A percentile compares a stretch with the other conserved stretches of the same genome.
phyloP scores from a whole-genome alignment of 2,888 invertebrate species.

The Archips xylosteana region DNA sequence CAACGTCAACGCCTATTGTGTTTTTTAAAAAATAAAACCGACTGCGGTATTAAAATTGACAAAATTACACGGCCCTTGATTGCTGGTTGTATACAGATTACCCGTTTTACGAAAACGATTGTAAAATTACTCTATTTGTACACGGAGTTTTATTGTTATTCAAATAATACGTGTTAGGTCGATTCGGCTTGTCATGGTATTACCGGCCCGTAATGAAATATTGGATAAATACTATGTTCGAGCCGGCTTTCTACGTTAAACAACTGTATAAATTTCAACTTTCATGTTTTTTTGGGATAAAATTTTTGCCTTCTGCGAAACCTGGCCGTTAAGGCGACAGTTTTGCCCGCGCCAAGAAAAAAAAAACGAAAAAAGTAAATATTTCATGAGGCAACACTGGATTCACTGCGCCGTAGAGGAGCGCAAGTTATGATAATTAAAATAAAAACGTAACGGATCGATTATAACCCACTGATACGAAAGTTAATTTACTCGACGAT shows the following conservation, averaged over 20 bases:
- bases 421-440: slow-evolving; percentile 44
- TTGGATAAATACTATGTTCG: slow-evolving; percentile 64
- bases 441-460: slow-evolving; percentile 64
- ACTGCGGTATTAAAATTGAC: slow-evolving; percentile 79
- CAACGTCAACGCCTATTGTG: slow-evolving; percentile 82
- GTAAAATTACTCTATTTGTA: slow-evolving; percentile 81
- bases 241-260: slow-evolving; percentile 47
- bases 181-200: slow-evolving; percentile 72
- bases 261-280: slow-evolving; percentile 26
- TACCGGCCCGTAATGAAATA: slow-evolving; percentile 72
- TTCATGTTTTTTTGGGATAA: slow-evolving; percentile 22
- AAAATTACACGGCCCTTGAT: slow-evolving; percentile 79
- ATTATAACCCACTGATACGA: slow-evolving; percentile 56
- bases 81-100: slow-evolving; percentile 80
- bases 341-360: slow-evolving; percentile 40
- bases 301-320: slow-evolving; percentile 54
- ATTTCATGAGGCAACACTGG: slow-evolving; percentile 23
- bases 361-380: slow-evolving; percentile 20
- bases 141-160: slow-evolving; percentile 62
- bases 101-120: slow-evolving; percentile 75
- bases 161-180: slow-evolving; percentile 78
- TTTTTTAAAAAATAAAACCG: slow-evolving; percentile 66
- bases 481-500: slow-evolving; percentile 55
- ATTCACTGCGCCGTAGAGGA: slow-evolving; percentile 34
- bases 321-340: slow-evolving; percentile 49